Base-by-base conservation (phyloP, 2,888 invertebrate species). In the Tachina lurida region DNA sequence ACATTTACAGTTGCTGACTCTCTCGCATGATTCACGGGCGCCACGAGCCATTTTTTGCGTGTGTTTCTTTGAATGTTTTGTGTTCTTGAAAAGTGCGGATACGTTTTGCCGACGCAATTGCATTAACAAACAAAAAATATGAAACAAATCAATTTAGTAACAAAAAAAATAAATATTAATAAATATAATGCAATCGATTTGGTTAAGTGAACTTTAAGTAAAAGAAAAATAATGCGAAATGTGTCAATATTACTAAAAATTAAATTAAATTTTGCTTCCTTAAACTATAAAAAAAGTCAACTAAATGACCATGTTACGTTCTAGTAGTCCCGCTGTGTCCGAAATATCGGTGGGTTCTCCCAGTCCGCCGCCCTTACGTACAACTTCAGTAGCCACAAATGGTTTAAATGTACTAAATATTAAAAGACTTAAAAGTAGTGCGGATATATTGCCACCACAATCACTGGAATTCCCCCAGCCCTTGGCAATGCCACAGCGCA, bases 361-460 rank as follows among this genome's bases (percentile, higher is more conserved):
- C 47, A 93, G 93, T 88, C 93, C 93, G 2, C 93, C 93, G 13
- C 92, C 93, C 3, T 83, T 84, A 17, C 54, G 47, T 13, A 8
- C 41, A 17, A 10, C 84, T 84, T 60, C 81, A 17, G 22, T 49
- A n/a, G 0, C n/a, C 10, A 31, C 56, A n/a, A 74, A 87, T 88
- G 88, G 63, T 96, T 96, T 90, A 96, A 91, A 97, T 96, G 93
- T 90, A 19, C 47, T 88, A 3, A 89, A 95, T 95, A 85, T 89
- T n/a, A 92, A 91, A 84, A 89, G 91, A n/a, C 71, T 83, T n/a
- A 79, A 87, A 49, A 73, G 70, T 17, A 78, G 47, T 22, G 49
- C 60, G 15, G 86, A 84, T 3, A n/a, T 60, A 31, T 41, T 15
- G 17, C 3, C 71, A 3, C 77, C 89, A 7, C 87, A 89, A 87